Percentiles rank a stretch among this genome's conserved stretches.
Conservation (phyloP, 2,888 invertebrate genomes). For the Stenchaetothrips biformis region DNA sequence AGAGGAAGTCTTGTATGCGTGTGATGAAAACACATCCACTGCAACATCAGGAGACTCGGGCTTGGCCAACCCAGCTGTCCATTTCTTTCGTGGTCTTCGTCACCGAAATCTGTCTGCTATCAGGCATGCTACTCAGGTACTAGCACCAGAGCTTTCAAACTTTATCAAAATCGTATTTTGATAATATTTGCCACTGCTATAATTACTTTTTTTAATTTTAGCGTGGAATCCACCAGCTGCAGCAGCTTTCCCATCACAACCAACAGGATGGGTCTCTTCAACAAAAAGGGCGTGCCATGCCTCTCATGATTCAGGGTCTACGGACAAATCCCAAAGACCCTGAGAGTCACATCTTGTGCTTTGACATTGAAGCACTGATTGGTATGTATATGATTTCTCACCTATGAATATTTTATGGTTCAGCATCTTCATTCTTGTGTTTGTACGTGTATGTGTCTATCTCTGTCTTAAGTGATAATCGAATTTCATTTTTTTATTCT, state of each 20-base stretch:
- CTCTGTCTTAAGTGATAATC: too few relatives aligned
- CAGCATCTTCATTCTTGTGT: not conserved
- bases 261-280: slow-evolving; percentile 72
- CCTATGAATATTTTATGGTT: slow-evolving; percentile 24
- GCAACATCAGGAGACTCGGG: slow-evolving; percentile 59
- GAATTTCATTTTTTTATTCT: not conserved
- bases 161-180: not conserved
- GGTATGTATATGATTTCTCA: slow-evolving; percentile 45
- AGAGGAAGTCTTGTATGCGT: slow-evolving; percentile 92
- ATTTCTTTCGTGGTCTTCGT: slow-evolving; percentile 88
- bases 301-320: slow-evolving; percentile 86
- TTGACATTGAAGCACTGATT: slow-evolving; percentile 95
- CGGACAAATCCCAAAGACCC: slow-evolving; percentile 89
- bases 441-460: not conserved
- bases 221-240: slow-evolving; percentile 79
- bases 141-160: not conserved
- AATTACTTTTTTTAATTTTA: slow-evolving; percentile 42
- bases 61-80: slow-evolving; percentile 88
- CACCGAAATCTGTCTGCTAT: slow-evolving; percentile 93
- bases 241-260: slow-evolving; percentile 62
- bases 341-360: slow-evolving; percentile 94
- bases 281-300: slow-evolving; percentile 69
- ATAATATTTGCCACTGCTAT: slow-evolving; percentile 16
- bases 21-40: slow-evolving; percentile 71
- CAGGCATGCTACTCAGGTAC: slow-evolving; percentile 73